Conservation (phyloP, 2,797 vertebrate species). For the Pelochelys cantorii region DNA sequence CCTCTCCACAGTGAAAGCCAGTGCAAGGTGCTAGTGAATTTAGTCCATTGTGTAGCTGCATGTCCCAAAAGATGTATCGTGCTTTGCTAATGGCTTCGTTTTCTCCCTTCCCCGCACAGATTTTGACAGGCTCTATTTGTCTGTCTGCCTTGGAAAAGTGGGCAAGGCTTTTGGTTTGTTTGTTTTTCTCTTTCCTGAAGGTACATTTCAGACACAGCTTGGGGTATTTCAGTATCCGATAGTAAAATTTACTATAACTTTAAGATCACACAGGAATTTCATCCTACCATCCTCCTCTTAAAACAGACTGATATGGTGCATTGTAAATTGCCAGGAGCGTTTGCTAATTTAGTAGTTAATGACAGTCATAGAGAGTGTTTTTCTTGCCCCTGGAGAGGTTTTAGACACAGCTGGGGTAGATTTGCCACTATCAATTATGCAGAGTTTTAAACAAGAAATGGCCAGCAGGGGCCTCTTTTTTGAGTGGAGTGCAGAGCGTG, state of each 20-base stretch:
- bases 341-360: slow-evolving; percentile 73
- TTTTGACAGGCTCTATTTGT: neutral
- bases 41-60: neutral
- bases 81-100: neutral
- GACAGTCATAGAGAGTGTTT: slow-evolving; percentile 64
- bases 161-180: neutral
- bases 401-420: slow-evolving; percentile 67
- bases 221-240: slow-evolving; percentile 32
- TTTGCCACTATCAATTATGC: slow-evolving; percentile 76
- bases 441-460: slow-evolving; percentile 75
- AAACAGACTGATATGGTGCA: slow-evolving; percentile 31
- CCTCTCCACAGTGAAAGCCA: neutral
- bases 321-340: slow-evolving; percentile 65
- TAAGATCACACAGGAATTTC: slow-evolving; percentile 48
- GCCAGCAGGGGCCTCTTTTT: slow-evolving; percentile 69
- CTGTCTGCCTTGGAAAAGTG: neutral
- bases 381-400: slow-evolving; percentile 76
- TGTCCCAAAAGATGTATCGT: neutral
- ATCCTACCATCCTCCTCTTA: slow-evolving; percentile 32
- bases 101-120: neutral
- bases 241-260: slow-evolving; percentile 56
- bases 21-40: neutral
- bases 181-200: neutral
- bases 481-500: slow-evolving; percentile 45
- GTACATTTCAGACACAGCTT: neutral